Base-by-base conservation (phyloP, 1,140 invertebrate species). In the Drosophila pandora region DNA sequence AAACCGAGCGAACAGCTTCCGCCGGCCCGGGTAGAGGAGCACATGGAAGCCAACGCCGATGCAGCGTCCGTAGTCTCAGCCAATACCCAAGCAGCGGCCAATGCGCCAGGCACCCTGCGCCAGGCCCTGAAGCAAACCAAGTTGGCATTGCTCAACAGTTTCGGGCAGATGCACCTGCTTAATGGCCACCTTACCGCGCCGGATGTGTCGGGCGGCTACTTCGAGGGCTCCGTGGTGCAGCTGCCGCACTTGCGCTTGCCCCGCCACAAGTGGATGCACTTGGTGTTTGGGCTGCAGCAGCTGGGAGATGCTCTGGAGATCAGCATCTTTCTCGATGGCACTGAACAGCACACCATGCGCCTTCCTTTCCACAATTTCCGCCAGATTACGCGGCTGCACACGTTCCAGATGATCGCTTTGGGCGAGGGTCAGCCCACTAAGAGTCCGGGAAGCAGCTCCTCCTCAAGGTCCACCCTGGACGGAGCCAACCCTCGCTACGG, bases 71-170 rank as follows among this genome's bases (percentile, higher is more conserved):
- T 65, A 9, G 41, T 55, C 13, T 52, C 63, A 5, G 43, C 30
- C 64, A 75, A 34, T 12, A 64, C 32, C 1, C 50, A 37, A 13
- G 50, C 43, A 8, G 34, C 63, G 9, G 30, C 49, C 6, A 62
- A 67, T 43, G 78, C 47, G 8, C 34, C 34, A 4, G 58, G 82
- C 9, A 83, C 67, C 7, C 74, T 91, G 32, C 77, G 85, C 2
- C 82, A 91, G 34, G 89, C 90, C 0, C 45, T 91, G 0, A 89
- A 91, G 52, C 88, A 89, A 10, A 91, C 90, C 4, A 91, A 91
- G 54, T 25, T 77, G 25, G 90, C 81, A 1, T 43, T 91, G 37
- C 76, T 91, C 1, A 91, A 90, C 34, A 91, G 90, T 37, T 90
- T 91, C 37, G 89, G 72, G 0, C 80, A 91, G n/a, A 92, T 91